Conservation (phyloP, 2,113 vertebrate genomes). For the Lonchura striata region DNA sequence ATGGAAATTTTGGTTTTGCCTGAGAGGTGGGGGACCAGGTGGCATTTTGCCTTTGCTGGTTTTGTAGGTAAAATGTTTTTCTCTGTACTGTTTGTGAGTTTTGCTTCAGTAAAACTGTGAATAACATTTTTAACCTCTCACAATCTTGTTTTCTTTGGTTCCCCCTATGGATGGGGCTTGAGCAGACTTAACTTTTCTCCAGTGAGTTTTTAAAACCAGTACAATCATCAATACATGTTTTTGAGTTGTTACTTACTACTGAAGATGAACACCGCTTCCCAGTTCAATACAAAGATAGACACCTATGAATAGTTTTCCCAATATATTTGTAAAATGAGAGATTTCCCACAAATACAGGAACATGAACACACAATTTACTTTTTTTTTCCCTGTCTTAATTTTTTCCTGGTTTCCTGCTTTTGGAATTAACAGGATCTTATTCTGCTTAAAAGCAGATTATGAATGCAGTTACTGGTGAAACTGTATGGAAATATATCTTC, state of each 20-base stretch:
- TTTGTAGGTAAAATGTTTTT: not conserved
- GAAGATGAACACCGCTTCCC: not conserved
- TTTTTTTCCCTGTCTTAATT: not conserved
- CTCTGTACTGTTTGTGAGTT: not conserved
- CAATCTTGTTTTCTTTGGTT: not conserved
- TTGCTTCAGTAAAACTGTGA: not conserved
- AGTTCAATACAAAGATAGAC: not conserved
- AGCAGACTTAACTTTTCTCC: not conserved
- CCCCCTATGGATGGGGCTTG: not conserved
- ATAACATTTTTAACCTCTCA: not conserved
- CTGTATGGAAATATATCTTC: not conserved
- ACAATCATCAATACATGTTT: not conserved
- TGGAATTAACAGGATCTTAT: not conserved
- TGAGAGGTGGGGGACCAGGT: not conserved
- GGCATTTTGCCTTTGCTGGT: not conserved
- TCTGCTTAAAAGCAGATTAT: not conserved
- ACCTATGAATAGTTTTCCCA: not conserved
- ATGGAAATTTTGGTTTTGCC: not conserved
- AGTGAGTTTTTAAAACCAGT: not conserved
- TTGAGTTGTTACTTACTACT: not conserved
- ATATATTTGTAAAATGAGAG: not conserved
- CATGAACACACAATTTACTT: not conserved
- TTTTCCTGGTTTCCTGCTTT: not conserved
- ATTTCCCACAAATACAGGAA: not conserved
- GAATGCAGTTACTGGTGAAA: not conserved